Base-by-base conservation (phyloP, 1,140 invertebrate genomes). In the Drosophila tristis region DNA sequence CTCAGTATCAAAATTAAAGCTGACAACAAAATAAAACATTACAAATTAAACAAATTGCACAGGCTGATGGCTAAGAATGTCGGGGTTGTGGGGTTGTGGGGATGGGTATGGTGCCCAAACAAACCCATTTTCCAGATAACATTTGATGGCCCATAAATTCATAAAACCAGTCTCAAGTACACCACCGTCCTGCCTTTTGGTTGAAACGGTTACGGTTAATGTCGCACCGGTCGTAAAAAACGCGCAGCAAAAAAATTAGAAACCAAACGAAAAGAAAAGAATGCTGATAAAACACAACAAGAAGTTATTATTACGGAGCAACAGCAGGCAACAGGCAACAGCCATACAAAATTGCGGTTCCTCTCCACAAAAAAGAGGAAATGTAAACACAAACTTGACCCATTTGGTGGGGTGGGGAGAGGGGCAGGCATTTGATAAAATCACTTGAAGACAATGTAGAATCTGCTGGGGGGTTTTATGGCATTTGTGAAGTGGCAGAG, bases 341-440 rank as follows among this genome's bases (percentile, higher is more conserved):
- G 55, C 50, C 59, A 78, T 86, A 74, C 67, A 80, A 64, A 61
- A 64, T 48, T 66, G 70, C 61, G 48, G 35, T 61, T 54, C 42
- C 56, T 63, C 51, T 49, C 49, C 25, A 57, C 20, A 20, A 56
- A 64, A 50, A 49, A 71, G 59, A 71, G 53, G 44, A 74, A 78
- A 82, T 86, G 65, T 74, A 78, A 81, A 81, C 78, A 85, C 53
- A 78, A 87, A 72, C 78, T 86, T 86, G 82, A 87, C 82, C 82
- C 63, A 86, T 87, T 86, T 81, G 35, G 11, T 39, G 35, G 31
- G 31, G 8, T 3, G 31, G 31, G 51, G 42, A 56, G 15, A 29
- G 47, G 20, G 20, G 20, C 0, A 20, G 20, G 20, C 23, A 25
- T 48, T 47, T 54, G 45, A 58, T 20, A 43, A 55, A 57, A 81